Conservation (phyloP, 2,888 invertebrate genomes). For the Chrysomela aeneicollis region DNA sequence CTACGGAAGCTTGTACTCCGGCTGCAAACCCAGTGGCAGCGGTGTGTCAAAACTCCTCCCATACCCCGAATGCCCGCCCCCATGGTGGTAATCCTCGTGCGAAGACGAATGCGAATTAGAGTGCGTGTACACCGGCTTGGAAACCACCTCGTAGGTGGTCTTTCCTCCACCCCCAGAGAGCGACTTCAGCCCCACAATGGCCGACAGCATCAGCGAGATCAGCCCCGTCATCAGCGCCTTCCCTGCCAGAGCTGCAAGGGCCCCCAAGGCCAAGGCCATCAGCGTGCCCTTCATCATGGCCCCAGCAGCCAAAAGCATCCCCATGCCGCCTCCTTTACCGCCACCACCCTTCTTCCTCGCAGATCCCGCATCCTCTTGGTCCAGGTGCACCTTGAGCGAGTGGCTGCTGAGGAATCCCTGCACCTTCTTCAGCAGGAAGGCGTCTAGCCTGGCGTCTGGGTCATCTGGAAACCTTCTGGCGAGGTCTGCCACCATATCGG, state of each 20-base stretch:
- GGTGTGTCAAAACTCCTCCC: constrained; percentile 60
- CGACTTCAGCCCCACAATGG: constrained; percentile 76
- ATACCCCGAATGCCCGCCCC: constrained; percentile 55
- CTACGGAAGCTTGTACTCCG: constrained; percentile 48
- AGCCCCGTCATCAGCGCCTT: constrained; percentile 82
- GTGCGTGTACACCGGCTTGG: constrained; percentile 78
- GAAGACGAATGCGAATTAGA: constrained; percentile 70
- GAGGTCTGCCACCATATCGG: constrained; percentile 75
- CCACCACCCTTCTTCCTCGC: constrained; percentile 49
- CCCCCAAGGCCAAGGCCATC: constrained; percentile 75
- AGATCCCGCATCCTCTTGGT: constrained; percentile 33
- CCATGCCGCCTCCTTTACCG: constrained; percentile 63
- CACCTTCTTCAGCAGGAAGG: constrained; percentile 73
- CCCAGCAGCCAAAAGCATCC: constrained; percentile 60
- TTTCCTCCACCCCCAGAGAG: constrained; percentile 70
- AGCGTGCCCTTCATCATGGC: constrained; percentile 73
- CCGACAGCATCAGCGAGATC: constrained; percentile 78
- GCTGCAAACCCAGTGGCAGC: constrained; percentile 53
- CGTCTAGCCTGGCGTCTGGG: constrained; percentile 76
- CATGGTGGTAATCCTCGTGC: constrained; percentile 65
- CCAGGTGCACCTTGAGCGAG: constrained; percentile 67
- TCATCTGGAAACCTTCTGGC: constrained; percentile 77
- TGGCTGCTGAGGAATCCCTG: constrained; percentile 75
- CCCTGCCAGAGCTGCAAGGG: constrained; percentile 78
- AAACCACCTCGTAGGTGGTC: constrained; percentile 82